Evolutionary conservation across 2,113 vertebrate species (phyloP).

Genomic region (Polypterus bichir): DNA sequence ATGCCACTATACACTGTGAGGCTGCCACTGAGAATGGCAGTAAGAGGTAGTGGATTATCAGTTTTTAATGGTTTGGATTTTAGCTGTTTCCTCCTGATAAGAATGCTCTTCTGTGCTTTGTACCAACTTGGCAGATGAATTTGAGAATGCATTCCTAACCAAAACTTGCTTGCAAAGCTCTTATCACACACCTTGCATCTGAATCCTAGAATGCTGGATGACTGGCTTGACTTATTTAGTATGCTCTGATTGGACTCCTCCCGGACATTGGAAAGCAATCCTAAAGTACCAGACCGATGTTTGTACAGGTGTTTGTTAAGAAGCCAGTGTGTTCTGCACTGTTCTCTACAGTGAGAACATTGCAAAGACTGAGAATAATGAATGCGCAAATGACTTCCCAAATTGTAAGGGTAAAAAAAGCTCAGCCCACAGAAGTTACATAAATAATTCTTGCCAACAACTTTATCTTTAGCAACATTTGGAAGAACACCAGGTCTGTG

Average conservation of each 20-base stretch:
- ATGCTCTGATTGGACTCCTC: no score
- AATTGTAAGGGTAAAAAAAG: not conserved
- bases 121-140: constrained; percentile 5
- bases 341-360: not conserved
- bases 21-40: no score
- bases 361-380: not conserved
- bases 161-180: not conserved
- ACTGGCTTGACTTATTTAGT: no score
- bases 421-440: not conserved
- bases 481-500: no score
- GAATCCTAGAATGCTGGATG: no score
- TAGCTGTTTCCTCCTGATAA: not conserved
- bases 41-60: no score
- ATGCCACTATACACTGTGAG: no score
- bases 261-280: no score
- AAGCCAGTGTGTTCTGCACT: not conserved
- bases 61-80: no score
- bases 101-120: constrained; percentile 1
- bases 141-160: constrained; percentile 4
- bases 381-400: not conserved
- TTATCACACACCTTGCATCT: constrained; percentile 1
- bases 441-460: no score
- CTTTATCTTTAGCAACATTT: no score
- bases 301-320: constrained; percentile 10
- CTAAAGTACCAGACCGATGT: no score